Conservation (phyloP, 2,797 vertebrate species). For the Poeciliopsis infans region DNA sequence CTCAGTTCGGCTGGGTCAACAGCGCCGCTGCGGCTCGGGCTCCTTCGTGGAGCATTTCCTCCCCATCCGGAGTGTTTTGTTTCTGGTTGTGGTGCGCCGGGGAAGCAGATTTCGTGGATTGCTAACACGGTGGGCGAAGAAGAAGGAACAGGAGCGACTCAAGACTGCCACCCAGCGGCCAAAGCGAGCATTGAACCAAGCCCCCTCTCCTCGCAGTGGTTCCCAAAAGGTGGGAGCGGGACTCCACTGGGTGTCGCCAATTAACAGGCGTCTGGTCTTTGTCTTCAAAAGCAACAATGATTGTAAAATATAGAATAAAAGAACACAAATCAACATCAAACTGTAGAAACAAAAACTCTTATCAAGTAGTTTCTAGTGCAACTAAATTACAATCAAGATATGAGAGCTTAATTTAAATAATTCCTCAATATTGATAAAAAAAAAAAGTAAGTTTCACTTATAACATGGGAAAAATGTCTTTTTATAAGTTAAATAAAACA, state of each 20-base stretch:
- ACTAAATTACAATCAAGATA: too few relatives aligned
- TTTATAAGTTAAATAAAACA: too few relatives aligned
- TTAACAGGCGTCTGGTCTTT: not conserved
- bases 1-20: constrained; percentile 53
- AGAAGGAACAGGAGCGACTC: constrained; percentile 40
- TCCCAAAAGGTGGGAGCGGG: not conserved
- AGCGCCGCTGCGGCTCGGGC: constrained; percentile 61
- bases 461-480: too few relatives aligned
- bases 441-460: too few relatives aligned
- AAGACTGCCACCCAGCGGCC: constrained; percentile 75
- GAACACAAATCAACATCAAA: not conserved
- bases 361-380: too few relatives aligned
- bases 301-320: not conserved
- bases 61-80: constrained; percentile 76
- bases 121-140: constrained; percentile 57
- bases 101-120: constrained; percentile 58
- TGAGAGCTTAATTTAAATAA: too few relatives aligned
- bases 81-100: constrained; percentile 44
- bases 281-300: not conserved
- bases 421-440: too few relatives aligned
- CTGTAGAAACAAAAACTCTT: too few relatives aligned
- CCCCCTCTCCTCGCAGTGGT: not conserved
- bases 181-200: constrained; percentile 43
- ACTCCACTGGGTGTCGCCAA: not conserved
- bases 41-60: constrained; percentile 76